These are phyloP conservation scores for Meiosimyza platycephala DNA, from an alignment of 2,888 invertebrate species.

Conservation along the genomic window DNA sequence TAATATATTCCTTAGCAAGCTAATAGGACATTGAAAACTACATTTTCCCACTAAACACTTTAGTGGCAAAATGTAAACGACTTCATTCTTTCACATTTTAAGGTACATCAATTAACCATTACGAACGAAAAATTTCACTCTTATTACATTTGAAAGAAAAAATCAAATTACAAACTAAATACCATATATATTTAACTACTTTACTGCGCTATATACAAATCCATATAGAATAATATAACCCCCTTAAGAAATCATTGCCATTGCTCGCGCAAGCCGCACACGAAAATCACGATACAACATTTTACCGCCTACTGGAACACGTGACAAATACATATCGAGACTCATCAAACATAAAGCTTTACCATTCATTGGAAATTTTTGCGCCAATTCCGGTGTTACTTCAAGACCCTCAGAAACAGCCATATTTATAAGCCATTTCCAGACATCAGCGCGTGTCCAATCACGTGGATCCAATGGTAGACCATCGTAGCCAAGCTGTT, in stretches of 20 bases:
- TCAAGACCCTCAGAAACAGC: constrained; percentile 69
- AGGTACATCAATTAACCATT: constrained; percentile 24
- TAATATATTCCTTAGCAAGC: constrained; percentile 32
- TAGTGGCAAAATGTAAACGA: not conserved
- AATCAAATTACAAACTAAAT: not conserved
- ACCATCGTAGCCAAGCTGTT: constrained; percentile 60
- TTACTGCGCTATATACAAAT: constrained; percentile 1
- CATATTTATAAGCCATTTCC: constrained; percentile 74
- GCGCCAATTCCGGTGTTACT: constrained; percentile 63
- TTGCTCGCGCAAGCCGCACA: constrained; percentile 75
- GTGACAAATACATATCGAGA: constrained; percentile 77
- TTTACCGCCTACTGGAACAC: constrained; percentile 78
- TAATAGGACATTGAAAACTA: constrained; percentile 41
- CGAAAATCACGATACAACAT: constrained; percentile 78
- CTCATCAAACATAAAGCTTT: constrained; percentile 84
- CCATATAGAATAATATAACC: not conserved
- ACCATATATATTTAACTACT: not conserved
- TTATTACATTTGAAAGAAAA: constrained; percentile 5
- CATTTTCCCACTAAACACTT: not conserved
- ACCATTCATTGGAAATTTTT: constrained; percentile 82
- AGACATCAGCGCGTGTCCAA: constrained; percentile 79
- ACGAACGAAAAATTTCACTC: constrained; percentile 18
- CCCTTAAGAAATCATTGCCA: constrained; percentile 69
- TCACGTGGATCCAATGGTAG: constrained; percentile 75
- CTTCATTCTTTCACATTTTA: not conserved